Base-by-base conservation (phyloP, 2,113 vertebrate species). In the Lichenostomus cassidix region DNA sequence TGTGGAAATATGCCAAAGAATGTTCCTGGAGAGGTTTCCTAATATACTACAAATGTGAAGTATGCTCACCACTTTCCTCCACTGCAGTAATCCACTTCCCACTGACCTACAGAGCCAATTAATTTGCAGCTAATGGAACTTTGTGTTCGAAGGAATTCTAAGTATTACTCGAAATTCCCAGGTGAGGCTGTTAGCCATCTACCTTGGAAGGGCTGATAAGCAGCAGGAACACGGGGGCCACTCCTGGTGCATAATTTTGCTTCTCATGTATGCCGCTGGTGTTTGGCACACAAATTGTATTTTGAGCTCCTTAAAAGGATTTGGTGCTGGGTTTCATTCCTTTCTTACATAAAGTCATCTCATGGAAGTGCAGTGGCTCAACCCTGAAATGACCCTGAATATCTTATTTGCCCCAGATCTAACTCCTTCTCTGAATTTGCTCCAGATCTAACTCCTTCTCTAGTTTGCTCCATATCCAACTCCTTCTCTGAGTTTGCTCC, bases 61-160 rank as follows among this genome's bases (percentile, higher is more conserved):
- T 18, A 31, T 41, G 17, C 44, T 69, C 37, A 24, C 42, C 8
- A 2, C 41, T 73, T n/a, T 47, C 77, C 58, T 62, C 47, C 31
- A 4, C 39, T 67, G 65, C 60, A 14, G 60, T 82, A 95, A 93
- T 80, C 74, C 42, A 86, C 56, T 96, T 79, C 89, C 78, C 78
- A 56, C 68, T 89, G 78, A 96, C 89, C 63, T 97, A 92, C 75
- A 94, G 89, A 95, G 83, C 58, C 68, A 96, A 95, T 89, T 89
- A 91, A 90, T 94, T 94, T 78, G 68, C 73, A 88, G 47, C 65
- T 96, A 91, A 94, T 92, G 62, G 80, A 91, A 96, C 17, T 53
- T n/a, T 62, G 10, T 28, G 37, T 97, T 96, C 95, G 93, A 84
- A 97, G 92, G 90, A 96, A 95, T 95, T 78, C 58, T 59, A 80